Evolutionary conservation across 2,888 invertebrate genomes (phyloP), one percentile per base, ranked within the genome.

Genomic region (Clostera curtula): DNA sequence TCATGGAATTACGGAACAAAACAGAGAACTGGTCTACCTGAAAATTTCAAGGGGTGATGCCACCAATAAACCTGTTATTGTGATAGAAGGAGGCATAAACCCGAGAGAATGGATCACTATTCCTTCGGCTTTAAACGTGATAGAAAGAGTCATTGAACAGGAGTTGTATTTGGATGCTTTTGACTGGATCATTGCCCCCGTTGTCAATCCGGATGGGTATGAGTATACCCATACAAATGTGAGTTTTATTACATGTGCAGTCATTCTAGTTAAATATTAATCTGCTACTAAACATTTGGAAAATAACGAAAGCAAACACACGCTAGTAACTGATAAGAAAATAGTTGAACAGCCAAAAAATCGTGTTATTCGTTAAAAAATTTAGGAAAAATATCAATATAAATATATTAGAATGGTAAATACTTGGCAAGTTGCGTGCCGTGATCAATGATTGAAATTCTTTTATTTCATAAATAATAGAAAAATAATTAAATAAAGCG

Each of bases 41-140:
- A 88, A 83, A 53, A 56, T 90, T 17, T 69, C 61, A 11, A 67
- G 69, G 23, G 57, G 48, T 2, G 45, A 49, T 2, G 43, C 41
- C 6, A 48, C 49, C 12, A 27, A 39, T 1, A 87, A 86, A 35
- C 87, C 88, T 0, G 70, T 82, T 2, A 71, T 88, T 23, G 60
- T 89, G 5, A 58, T 89, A 8, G 89, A 90, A 60, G 87, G 82
- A 24, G 88, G 86, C 2, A 86, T 88, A 10, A 88, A 86, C 48
- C 88, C 89, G 1, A 85, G 91, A 29, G 91, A 92, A 60, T 92
- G 92, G 92, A 88, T 90, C 11, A 88, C 91, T 0, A 85, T 90
- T 3, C 85, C 89, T 10, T 83, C 88, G 1, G 88, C 88, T 0
- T 56, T 91, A 0, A 89, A 89, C 49, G 67, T 89, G 18, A 84